phyloP scores from a whole-genome alignment of 2,113 vertebrate species.

The Melanerpes formicivorus region DNA sequence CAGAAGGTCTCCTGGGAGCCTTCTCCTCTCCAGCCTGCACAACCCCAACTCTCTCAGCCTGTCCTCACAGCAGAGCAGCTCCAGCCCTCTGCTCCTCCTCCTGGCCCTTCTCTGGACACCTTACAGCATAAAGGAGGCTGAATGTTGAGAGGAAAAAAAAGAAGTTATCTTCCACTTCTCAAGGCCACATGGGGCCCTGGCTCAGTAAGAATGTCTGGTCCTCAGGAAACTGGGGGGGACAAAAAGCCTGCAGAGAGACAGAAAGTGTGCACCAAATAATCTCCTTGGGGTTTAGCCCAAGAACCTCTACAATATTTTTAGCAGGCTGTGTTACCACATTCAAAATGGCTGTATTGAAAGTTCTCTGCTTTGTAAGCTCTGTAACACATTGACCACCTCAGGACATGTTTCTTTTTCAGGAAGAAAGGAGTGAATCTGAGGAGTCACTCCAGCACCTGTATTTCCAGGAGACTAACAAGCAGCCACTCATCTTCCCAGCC shows the following conservation, averaged over 20 bases:
- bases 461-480: background rate
- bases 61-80: no score
- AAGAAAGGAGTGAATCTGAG: background rate
- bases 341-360: background rate
- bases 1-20: no score
- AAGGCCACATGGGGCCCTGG: background rate
- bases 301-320: background rate
- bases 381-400: background rate
- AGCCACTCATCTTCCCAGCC: background rate
- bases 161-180: background rate
- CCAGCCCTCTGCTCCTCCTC: no score
- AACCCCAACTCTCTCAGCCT: no score
- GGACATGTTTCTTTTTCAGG: background rate
- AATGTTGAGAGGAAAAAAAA: background rate
- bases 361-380: background rate
- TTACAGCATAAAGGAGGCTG: background rate
- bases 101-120: no score
- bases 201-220: slow-evolving; percentile 4
- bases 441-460: background rate
- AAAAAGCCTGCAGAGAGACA: background rate
- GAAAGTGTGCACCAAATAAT: background rate
- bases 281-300: background rate
- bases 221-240: background rate
- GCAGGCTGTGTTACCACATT: background rate
- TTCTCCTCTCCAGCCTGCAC: no score